Evolutionary conservation across 1,140 invertebrate species (phyloP).

Genomic region (Orchesella cincta): DNA sequence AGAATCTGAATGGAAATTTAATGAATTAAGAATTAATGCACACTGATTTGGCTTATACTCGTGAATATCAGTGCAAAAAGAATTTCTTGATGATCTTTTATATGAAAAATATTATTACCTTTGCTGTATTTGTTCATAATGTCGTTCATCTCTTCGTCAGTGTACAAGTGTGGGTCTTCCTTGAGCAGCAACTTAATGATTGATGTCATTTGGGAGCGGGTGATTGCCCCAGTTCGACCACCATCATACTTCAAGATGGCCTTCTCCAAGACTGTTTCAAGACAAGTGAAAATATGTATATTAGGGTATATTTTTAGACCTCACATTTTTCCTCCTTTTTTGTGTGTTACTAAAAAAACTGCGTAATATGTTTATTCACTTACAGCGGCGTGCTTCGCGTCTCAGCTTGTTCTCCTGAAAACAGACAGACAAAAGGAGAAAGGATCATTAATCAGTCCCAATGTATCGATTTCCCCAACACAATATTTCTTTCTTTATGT

Average conservation of each 20-base stretch:
- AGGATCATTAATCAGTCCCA: background rate
- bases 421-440: background rate
- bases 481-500: no score
- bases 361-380: conserved; percentile 18
- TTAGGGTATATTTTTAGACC: background rate
- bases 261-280: conserved; percentile 35
- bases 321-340: background rate
- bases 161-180: conserved; percentile 32
- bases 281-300: background rate
- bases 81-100: background rate
- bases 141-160: conserved; percentile 30
- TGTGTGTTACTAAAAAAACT: background rate
- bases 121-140: conserved; percentile 32
- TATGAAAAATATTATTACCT: no score
- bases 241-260: conserved; percentile 32
- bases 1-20: background rate
- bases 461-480: no score
- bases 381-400: conserved; percentile 36
- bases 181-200: conserved; percentile 38
- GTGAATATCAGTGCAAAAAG: background rate
- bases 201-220: conserved; percentile 22
- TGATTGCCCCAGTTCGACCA: conserved; percentile 33
- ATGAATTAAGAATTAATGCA: background rate
- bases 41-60: background rate
- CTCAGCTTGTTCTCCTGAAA: conserved; percentile 41